Base-by-base conservation (phyloP, 1,140 invertebrate genomes). In the Ceratina japonica region DNA sequence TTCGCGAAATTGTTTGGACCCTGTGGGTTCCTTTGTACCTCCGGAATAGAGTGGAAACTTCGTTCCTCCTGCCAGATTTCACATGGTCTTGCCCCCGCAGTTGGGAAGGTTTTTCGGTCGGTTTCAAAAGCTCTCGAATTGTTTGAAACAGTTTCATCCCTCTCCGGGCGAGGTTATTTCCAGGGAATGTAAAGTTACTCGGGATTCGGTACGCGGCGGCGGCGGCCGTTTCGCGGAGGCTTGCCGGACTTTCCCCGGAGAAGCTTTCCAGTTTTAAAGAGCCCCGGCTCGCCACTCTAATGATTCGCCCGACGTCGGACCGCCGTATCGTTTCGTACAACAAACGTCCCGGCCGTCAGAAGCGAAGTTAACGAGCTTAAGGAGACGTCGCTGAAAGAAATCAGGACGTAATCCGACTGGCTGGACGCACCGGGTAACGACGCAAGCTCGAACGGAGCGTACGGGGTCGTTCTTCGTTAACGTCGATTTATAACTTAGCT, bases 151-250 rank as follows among this genome's bases (percentile, higher is more conserved):
- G 27, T 44, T 56, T 54, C 10, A 56, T 65, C 24, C 31, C 8
- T 65, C 16, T 49, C 15, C 15, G 51, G 56, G 0, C 13, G 24
- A 22, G 49, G 15, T 27, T 59, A 27, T 75, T 75, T 49, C 12
- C 20, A 5, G 16, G 44, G 49, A 68, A 27, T 18, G 31, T 3
- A 68, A 58, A 58, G 51, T 68, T 65, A 75, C 54, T 65, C 20
- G 31, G 18, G n/a, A n/a, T 59, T n/a, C 20, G 4, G 27, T 31
- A n/a, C n/a, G n/a, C n/a, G n/a, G n/a, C 15, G 20, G 15, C 4
- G n/a, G n/a, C 20, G 2, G 10, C 3, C 16, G 20, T 24, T 20
- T n/a, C n/a, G 13, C 51, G n/a, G 13, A 54, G n/a, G 2, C 16
- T 69, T n/a, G 27, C 8, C 12, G 0, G 4, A 15, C n/a, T 5